Percentiles rank a stretch among this genome's conserved stretches.
Evolutionary conservation across 2,888 invertebrate species (phyloP).

Genomic region (Cordilura impudica): DNA sequence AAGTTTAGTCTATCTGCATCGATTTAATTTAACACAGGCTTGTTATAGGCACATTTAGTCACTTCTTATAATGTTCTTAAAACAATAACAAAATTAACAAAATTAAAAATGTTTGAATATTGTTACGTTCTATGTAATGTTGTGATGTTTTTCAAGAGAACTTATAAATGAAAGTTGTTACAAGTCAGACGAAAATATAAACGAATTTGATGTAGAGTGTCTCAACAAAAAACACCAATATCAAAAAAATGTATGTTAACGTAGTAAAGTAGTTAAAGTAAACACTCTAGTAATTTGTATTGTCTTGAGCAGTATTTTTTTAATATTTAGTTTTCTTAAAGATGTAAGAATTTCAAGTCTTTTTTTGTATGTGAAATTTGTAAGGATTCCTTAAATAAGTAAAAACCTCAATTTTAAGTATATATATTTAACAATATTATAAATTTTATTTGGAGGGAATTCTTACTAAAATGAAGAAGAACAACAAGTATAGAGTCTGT

Average conservation of each 20-base stretch:
- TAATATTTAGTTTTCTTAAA: constrained; percentile 30
- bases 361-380: constrained; percentile 31
- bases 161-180: no score
- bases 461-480: constrained; percentile 23
- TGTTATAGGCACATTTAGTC: no score
- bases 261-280: constrained; percentile 55
- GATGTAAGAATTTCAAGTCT: constrained; percentile 29
- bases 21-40: no score
- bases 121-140: no score
- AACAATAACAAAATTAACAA: no score
- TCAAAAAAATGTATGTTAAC: constrained; percentile 58
- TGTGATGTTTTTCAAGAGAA: no score
- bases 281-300: constrained; percentile 57
- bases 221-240: constrained; percentile 29
- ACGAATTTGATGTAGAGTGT: neutral
- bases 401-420: constrained; percentile 60
- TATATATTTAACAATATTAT: constrained; percentile 43
- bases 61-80: no score
- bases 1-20: no score
- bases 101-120: no score
- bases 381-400: constrained; percentile 56
- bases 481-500: constrained; percentile 24
- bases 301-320: constrained; percentile 31
- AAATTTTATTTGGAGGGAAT: constrained; percentile 21
- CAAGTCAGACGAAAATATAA: no score